Base-by-base conservation (phyloP, 2,888 invertebrate species). In the Calameuta pallipes region DNA sequence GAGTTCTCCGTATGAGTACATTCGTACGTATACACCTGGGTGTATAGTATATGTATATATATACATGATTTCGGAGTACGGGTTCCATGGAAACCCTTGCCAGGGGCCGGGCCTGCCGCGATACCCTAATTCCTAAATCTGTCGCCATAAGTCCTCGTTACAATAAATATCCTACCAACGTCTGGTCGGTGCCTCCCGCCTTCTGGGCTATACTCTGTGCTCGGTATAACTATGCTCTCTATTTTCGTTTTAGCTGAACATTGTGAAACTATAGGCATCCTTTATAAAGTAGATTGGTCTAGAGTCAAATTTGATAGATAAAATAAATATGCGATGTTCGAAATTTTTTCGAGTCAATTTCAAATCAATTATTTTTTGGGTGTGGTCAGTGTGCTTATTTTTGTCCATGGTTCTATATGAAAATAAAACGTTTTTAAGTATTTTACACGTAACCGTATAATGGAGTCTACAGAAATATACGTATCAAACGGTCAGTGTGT, bases 121-220 rank as follows among this genome's bases (percentile, higher is more conserved):
- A 91, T 91, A 91, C 91, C 91, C 91, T 91, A 91, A 91, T 91
- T 91, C 91, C 91, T 90, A 91, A 91, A 91, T 91, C 91, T 91
- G 91, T 91, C 91, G 91, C 91, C 91, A 91, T 91, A 91, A 91
- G 91, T 91, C 91, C 91, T 91, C 89, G 91, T 91, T 91, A 91
- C 91, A 89, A 91, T 91, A 91, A 91, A 91, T 91, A 91, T 90
- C 90, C 90, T 85, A 84, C 84, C 85, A 85, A 84, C 85, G 86
- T 87, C 86, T 85, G 85, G 69, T 73, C 74, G 73, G 37, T n/a
- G 73, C 35, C 68, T 69, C 75, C 71, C 36, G 71, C 75, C 30
- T 78, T 76, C 78, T 36, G 23, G 74, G 35, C 34, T n/a, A 74
- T 35, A 34, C 30, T 23, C 35, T 36, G 31, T 34, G 36, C 23